Evolutionary conservation across 2,888 invertebrate species (phyloP), one percentile per base, ranked within the genome.

Genomic region (Liopterus haemorrhoidalis): DNA sequence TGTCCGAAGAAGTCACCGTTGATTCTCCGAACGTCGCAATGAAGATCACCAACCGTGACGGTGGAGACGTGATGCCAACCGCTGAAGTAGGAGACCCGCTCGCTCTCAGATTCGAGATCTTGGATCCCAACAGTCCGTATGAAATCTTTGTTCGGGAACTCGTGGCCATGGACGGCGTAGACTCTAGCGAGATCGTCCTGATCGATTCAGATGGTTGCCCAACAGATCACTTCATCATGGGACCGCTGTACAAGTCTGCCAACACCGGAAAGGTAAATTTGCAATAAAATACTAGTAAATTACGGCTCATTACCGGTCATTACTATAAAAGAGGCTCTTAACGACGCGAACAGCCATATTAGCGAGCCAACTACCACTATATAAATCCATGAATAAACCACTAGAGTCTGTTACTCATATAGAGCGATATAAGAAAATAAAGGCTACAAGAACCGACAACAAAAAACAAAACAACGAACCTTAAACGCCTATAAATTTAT

Each of bases 21-120:
- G 92, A 91, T 69, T 92, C 92, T 48, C 93, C 93, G 49, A 93
- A 92, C 70, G 92, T 93, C 47, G 85, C 91, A 24, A 93, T 94
- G 93, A 85, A 85, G 67, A 90, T 89, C 62, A 90, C 89, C 15
- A 85, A 87, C 62, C 78, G 89, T 50, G 84, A 79, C 59, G 88
- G 87, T 47, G 83, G 82, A 59, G 87, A 88, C 56, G 84, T 86
- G 52, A 83, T 90, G 70, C 82, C 83, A 21, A 82, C 89, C 1
- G 91, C 91, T 51, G 88, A 91, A 73, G 92, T 93, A 50, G 93
- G 93, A 57, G 93, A 93, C 73, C 89, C 92, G 18, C 71, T 93
- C 70, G 87, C 90, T 22, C 77, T 93, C 43, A 82, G 86, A 64
- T 93, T 93, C 72, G 91, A 92, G 71, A 92, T 93, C 60, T 76